Evolutionary conservation across 2,888 invertebrate genomes (phyloP).

Genomic region (Melipona beecheii): DNA sequence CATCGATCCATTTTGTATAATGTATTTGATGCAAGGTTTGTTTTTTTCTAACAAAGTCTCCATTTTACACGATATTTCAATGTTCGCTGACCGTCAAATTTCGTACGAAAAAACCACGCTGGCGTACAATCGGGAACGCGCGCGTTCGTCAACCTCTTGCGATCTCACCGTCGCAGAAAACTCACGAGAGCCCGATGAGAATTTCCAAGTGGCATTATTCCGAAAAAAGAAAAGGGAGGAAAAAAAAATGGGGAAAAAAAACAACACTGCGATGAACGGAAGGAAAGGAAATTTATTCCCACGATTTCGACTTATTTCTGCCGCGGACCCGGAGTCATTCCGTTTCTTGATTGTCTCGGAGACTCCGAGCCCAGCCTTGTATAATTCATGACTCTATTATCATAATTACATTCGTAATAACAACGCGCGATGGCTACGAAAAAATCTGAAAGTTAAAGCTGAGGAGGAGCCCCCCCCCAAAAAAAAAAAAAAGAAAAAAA

Average conservation of each 20-base stretch:
- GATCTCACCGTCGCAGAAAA: background rate
- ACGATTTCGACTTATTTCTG: slow-evolving; percentile 28
- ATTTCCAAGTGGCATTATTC: background rate
- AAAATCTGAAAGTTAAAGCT: slow-evolving; percentile 55
- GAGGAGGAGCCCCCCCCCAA: background rate
- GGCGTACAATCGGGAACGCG: background rate
- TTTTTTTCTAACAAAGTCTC: background rate
- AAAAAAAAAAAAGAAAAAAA: background rate
- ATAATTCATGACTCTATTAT: slow-evolving; percentile 52
- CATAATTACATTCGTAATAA: slow-evolving; percentile 58
- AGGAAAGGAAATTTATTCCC: slow-evolving; percentile 23
- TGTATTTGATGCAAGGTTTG: background rate
- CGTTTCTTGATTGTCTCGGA: slow-evolving; percentile 33
- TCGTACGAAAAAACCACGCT: background rate
- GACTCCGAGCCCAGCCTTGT: slow-evolving; percentile 10
- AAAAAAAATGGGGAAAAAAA: background rate
- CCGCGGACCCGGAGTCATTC: background rate
- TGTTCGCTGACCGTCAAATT: background rate
- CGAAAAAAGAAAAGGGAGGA: background rate
- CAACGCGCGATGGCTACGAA: background rate
- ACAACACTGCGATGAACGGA: slow-evolving; percentile 26
- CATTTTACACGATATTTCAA: background rate
- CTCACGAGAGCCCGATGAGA: background rate
- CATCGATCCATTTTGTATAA: background rate
- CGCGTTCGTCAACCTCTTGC: background rate